Percentiles rank a stretch among this genome's conserved stretches.
Evolutionary conservation across 2,888 invertebrate species (phyloP).

Genomic region (Hipparchia sbordonii): DNA sequence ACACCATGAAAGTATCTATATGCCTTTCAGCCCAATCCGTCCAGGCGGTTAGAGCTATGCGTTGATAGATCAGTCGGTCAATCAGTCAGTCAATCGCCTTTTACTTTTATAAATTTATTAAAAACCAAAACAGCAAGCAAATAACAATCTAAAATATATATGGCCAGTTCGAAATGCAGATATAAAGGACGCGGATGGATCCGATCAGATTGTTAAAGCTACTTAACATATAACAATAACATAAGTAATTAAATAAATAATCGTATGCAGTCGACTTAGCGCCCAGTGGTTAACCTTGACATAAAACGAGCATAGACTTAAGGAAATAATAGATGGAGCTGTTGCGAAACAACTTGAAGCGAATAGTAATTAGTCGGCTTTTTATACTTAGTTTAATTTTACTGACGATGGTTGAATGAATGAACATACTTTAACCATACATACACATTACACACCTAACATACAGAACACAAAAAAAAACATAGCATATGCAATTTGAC

Average conservation of each 20-base stretch:
- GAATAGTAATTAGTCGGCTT: neutral
- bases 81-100: too few species aligned
- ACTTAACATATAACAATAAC: conserved; percentile 6
- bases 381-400: neutral
- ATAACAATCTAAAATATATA: neutral
- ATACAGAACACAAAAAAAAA: too few species aligned
- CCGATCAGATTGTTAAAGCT: neutral
- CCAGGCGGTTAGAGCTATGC: too few species aligned
- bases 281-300: conserved; percentile 14
- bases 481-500: too few species aligned
- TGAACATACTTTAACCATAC: too few species aligned
- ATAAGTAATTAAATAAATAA: conserved; percentile 4
- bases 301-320: neutral
- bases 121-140: neutral
- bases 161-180: neutral
- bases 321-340: neutral
- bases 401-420: too few species aligned
- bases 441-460: too few species aligned
- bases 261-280: neutral
- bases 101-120: neutral
- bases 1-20: too few species aligned
- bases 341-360: neutral
- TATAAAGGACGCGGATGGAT: neutral
- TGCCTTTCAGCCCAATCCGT: too few species aligned
- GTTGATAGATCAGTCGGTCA: too few species aligned